Evolutionary conservation across 53 echinoderm and acorn worm genomes (phyloP).

Genomic region (Antedon mediterranea): DNA sequence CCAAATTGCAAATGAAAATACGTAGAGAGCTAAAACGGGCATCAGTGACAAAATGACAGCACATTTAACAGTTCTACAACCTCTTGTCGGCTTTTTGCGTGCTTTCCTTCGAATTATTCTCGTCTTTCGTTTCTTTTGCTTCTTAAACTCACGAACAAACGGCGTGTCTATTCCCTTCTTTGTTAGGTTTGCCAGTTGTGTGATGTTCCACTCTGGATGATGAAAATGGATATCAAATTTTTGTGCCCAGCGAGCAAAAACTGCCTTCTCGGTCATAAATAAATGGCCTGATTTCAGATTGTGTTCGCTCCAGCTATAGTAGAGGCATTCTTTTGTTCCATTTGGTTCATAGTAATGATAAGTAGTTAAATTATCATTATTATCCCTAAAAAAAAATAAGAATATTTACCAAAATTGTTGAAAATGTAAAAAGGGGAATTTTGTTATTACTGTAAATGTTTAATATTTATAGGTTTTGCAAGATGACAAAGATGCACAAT

Average conservation of each 20-base stretch:
- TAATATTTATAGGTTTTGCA: too few relatives aligned
- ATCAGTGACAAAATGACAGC: not conserved
- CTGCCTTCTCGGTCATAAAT: constrained; percentile 92
- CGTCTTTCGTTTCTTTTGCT: not conserved
- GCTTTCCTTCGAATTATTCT: not conserved
- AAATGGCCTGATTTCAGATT: constrained; percentile 56
- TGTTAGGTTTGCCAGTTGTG: not conserved
- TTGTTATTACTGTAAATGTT: too few relatives aligned
- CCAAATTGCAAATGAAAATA: not conserved
- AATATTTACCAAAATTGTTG: too few relatives aligned
- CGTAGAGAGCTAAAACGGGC: not conserved
- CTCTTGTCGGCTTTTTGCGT: not conserved
- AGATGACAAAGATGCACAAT: too few relatives aligned
- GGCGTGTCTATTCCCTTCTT: not conserved
- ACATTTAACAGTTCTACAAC: not conserved
- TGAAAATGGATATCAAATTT: constrained; percentile 64
- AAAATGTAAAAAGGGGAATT: too few relatives aligned
- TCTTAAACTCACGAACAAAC: not conserved
- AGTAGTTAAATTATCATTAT: constrained; percentile 53
- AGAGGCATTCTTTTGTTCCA: constrained; percentile 53
- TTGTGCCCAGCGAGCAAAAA: constrained; percentile 85
- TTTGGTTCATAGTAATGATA: constrained; percentile 82
- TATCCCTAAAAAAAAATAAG: constrained; percentile 30
- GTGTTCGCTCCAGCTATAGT: constrained; percentile 68
- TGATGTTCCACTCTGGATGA: constrained; percentile 50